Percentiles rank a stretch among this genome's conserved stretches.
phyloP scores from a whole-genome alignment of 2,888 invertebrate species.

The Torymus aiolomorphi region DNA sequence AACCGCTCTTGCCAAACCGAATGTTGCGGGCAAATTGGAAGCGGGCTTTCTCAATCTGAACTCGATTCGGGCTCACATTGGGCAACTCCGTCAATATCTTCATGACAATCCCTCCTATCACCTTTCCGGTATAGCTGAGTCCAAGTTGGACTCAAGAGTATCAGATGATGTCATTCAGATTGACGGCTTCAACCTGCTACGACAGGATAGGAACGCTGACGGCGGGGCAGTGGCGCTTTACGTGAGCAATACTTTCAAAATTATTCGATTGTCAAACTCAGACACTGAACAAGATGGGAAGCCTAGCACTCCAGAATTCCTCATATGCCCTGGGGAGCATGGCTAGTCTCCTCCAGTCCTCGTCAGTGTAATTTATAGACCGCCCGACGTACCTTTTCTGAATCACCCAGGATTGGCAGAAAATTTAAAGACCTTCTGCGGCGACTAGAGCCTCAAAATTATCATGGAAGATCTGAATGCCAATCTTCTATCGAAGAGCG shows the following conservation, averaged over 20 bases:
- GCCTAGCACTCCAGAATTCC: not conserved
- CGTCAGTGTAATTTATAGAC: not conserved
- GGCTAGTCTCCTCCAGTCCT: not conserved
- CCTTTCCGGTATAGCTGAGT: not conserved
- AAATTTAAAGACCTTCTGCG: not conserved
- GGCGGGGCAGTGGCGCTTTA: not conserved
- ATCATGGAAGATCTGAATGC: too few relatives aligned
- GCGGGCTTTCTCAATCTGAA: not conserved
- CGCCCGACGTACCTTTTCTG: not conserved
- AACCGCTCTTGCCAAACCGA: too few relatives aligned
- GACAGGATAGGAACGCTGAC: not conserved
- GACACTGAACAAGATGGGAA: not conserved
- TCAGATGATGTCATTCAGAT: not conserved
- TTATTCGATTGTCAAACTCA: too few relatives aligned
- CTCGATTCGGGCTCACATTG: not conserved
- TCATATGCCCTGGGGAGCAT: not conserved
- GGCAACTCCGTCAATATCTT: not conserved
- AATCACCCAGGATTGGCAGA: not conserved
- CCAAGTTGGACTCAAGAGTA: not conserved
- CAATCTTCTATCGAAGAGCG: too few relatives aligned
- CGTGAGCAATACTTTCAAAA: too few relatives aligned
- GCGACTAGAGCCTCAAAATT: not conserved
- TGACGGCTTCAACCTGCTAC: not conserved
- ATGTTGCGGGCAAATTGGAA: not conserved
- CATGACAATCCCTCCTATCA: not conserved